Evolutionary conservation across 2,797 vertebrate species (phyloP).

Genomic region (Tokudaia muenninki): DNA sequence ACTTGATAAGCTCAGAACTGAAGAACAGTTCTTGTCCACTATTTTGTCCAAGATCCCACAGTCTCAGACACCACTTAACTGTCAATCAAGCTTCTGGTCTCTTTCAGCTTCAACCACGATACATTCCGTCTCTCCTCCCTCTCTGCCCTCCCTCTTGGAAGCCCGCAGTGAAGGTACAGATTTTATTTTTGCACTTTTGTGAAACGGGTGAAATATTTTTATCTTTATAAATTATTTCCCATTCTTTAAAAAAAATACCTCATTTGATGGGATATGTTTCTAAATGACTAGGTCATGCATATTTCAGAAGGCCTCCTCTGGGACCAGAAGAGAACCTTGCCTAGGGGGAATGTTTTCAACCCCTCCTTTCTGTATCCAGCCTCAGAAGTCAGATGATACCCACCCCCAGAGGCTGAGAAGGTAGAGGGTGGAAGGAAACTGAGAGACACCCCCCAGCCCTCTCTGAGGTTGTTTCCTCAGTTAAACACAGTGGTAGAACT

Average conservation of each 20-base stretch:
- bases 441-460: not conserved
- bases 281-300: constrained; percentile 71
- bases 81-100: constrained; percentile 2
- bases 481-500: not conserved
- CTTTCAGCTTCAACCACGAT: not conserved
- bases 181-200: constrained; percentile 76
- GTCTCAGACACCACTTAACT: not conserved
- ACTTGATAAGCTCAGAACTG: not conserved
- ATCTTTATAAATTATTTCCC: constrained; percentile 82
- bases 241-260: constrained; percentile 73
- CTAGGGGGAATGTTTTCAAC: not conserved
- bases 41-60: not conserved
- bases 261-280: constrained; percentile 75
- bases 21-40: not conserved
- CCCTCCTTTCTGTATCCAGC: not conserved
- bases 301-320: constrained; percentile 70
- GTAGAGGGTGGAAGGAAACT: not conserved
- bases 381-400: not conserved
- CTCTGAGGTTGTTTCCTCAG: not conserved
- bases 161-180: constrained; percentile 31
- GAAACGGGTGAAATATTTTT: constrained; percentile 79
- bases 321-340: not conserved
- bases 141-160: not conserved
- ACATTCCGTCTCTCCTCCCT: not conserved
- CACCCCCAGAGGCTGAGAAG: not conserved